Conservation (phyloP, 2,888 invertebrate species). For the Drosophila barbarae region DNA sequence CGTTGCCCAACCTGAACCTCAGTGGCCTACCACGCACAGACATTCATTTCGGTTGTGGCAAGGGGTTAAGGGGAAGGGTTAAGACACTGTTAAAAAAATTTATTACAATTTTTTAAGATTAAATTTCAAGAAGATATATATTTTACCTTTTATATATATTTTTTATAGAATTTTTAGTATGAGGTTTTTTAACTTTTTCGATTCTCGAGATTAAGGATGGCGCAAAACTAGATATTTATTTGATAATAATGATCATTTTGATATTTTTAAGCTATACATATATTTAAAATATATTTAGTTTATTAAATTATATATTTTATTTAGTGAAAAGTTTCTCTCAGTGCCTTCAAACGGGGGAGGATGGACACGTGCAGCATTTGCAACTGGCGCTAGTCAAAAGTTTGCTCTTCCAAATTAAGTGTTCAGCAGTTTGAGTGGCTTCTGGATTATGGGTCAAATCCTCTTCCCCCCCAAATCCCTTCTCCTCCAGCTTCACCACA, state of each 20-base stretch:
- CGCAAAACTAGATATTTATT: no score
- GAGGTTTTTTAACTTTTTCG: not conserved
- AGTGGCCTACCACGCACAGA: slow-evolving; percentile 32
- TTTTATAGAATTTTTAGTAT: not conserved
- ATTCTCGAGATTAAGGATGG: no score
- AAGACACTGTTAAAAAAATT: not conserved
- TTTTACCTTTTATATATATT: not conserved
- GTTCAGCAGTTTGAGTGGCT: slow-evolving; percentile 50
- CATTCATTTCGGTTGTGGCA: slow-evolving; percentile 24
- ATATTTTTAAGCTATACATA: no score
- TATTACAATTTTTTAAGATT: not conserved
- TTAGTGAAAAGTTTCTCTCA: not conserved
- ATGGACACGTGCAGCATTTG: slow-evolving; percentile 46
- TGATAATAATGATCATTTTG: no score
- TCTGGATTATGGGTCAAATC: slow-evolving; percentile 42
- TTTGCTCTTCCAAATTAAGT: slow-evolving; percentile 53
- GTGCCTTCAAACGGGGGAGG: slow-evolving; percentile 3
- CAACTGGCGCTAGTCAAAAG: slow-evolving; percentile 47
- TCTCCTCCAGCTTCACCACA: not conserved
- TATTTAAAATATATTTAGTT: no score
- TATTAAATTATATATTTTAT: no score
- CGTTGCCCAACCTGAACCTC: slow-evolving; percentile 22
- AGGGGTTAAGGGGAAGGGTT: not conserved
- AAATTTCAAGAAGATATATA: not conserved
- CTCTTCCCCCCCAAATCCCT: not conserved